Evolutionary conservation across 2,797 vertebrate species (phyloP).

Genomic region (Anguilla pacifica): DNA sequence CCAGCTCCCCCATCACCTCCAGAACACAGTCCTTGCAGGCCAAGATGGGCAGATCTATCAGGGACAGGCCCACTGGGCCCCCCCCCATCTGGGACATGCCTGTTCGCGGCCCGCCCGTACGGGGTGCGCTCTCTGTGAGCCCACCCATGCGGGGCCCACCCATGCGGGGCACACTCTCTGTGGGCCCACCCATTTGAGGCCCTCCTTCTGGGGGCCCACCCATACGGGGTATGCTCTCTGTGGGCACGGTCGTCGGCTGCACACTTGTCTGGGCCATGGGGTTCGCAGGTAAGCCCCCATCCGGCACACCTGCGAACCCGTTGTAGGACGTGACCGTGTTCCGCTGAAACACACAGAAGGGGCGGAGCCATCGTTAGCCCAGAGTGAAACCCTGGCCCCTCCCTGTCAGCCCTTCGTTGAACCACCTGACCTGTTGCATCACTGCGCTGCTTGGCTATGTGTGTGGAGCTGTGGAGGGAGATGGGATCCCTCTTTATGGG

Average conservation of each 20-base stretch:
- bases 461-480: too few relatives aligned
- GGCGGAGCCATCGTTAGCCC: too few relatives aligned
- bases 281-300: neutral
- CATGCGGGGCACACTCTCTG: too few relatives aligned
- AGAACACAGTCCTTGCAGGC: conserved; percentile 72
- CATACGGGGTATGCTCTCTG: neutral
- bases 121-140: neutral
- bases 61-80: conserved; percentile 49
- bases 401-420: too few relatives aligned
- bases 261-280: neutral
- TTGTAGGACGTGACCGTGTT: neutral
- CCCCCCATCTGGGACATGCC: too few relatives aligned
- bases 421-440: too few relatives aligned
- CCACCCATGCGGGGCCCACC: neutral
- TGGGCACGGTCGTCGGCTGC: neutral
- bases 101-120: neutral
- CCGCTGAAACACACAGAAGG: neutral
- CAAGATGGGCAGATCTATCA: conserved; percentile 68
- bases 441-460: too few relatives aligned
- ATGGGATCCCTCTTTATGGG: too few relatives aligned
- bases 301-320: neutral
- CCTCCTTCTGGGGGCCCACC: neutral
- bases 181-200: neutral
- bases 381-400: too few relatives aligned
- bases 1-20: conserved; percentile 74